phyloP scores from a whole-genome alignment of 2,797 vertebrate species.

The Microctenopoma lineatum region DNA sequence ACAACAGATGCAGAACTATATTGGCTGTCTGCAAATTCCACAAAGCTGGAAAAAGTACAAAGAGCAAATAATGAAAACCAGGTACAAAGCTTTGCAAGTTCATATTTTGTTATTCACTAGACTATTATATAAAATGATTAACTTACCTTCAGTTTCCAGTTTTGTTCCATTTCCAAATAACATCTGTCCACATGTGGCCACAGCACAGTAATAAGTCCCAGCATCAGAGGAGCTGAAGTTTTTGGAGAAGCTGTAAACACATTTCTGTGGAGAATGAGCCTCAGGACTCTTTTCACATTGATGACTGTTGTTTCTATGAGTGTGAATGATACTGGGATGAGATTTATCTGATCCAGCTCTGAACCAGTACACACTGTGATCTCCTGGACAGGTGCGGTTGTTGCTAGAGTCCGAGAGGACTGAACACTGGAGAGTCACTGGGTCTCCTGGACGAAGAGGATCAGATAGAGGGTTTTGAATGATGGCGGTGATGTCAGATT shows the following conservation, averaged over 20 bases:
- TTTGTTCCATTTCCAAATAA: constrained; percentile 12
- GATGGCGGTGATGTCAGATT: constrained; percentile 11
- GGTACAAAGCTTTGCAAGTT: too few relatives aligned
- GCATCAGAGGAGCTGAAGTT: constrained; percentile 36
- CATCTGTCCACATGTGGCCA: constrained; percentile 37
- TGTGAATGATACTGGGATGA: neutral
- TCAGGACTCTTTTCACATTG: neutral
- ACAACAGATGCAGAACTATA: neutral
- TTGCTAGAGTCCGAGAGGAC: constrained; percentile 11
- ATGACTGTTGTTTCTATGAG: neutral
- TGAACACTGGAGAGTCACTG: constrained; percentile 36
- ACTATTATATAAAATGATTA: too few relatives aligned
- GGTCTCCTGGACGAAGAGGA: constrained; percentile 1
- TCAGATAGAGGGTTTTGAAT: neutral
- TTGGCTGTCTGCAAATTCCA: too few relatives aligned
- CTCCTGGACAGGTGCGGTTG: neutral
- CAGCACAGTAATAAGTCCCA: constrained; percentile 43
- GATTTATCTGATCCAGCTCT: constrained; percentile 11
- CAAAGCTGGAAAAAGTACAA: too few relatives aligned
- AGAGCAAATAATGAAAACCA: too few relatives aligned
- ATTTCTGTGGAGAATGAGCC: constrained; percentile 10
- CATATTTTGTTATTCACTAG: too few relatives aligned
- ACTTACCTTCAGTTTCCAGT: constrained; percentile 11
- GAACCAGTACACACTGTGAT: constrained; percentile 38
- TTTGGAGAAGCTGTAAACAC: constrained; percentile 39